A percentile compares a stretch with the other conserved stretches of the same genome.
These are phyloP conservation scores for Scelioninae gen. 1 DNA, from an alignment of 2,888 invertebrate species.

Conservation along the genomic window DNA sequence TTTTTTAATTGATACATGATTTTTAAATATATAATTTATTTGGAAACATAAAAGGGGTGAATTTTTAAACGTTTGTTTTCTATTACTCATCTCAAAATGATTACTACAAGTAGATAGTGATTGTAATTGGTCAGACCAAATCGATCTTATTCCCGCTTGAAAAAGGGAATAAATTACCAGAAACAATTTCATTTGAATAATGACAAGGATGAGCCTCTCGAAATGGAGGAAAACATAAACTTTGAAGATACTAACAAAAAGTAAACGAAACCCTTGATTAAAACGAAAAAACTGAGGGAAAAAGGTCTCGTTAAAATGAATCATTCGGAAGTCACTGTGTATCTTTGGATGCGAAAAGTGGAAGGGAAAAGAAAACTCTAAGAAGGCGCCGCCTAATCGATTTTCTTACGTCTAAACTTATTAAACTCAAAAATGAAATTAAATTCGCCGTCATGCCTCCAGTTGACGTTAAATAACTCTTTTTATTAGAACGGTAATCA, in stretches of 20 bases:
- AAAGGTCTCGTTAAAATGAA: background rate
- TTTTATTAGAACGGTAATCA: constrained; percentile 39
- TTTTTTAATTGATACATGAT: too few species aligned
- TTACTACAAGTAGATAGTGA: constrained; percentile 30
- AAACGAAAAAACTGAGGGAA: background rate
- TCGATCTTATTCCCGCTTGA: constrained; percentile 6
- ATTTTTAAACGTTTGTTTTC: too few species aligned
- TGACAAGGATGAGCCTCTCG: background rate
- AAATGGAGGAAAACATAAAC: too few species aligned
- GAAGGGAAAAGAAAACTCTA: constrained; percentile 17
- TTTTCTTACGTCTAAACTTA: constrained; percentile 48
- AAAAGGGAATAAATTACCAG: background rate
- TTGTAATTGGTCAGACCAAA: constrained; percentile 34
- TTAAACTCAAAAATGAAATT: constrained; percentile 52
- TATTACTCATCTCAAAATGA: too few species aligned
- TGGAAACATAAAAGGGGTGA: too few species aligned
- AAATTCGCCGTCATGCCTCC: constrained; percentile 24
- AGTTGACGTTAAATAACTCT: constrained; percentile 27
- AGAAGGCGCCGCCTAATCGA: constrained; percentile 43
- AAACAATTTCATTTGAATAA: background rate
- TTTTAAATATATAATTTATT: too few species aligned
- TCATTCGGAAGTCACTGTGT: background rate
- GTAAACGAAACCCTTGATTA: background rate
- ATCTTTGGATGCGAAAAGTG: constrained; percentile 12
- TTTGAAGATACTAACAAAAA: background rate